A percentile compares a stretch with the other conserved stretches of the same genome.
Conservation (phyloP, 2,888 invertebrate species). For the Acronicta leporina region DNA sequence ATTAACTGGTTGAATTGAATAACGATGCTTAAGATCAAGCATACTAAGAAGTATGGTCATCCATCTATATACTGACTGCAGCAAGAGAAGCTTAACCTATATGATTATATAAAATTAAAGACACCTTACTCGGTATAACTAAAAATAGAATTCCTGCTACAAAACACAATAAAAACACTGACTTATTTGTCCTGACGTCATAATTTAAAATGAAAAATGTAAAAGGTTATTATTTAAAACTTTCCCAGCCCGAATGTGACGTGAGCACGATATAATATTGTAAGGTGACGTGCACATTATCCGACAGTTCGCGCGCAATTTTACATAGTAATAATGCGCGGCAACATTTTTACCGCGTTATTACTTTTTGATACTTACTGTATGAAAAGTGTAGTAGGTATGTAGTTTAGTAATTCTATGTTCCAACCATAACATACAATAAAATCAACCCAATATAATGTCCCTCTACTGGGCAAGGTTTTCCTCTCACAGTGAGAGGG, state of each 20-base stretch:
- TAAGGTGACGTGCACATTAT: slow-evolving; percentile 41
- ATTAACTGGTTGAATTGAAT: too few species aligned
- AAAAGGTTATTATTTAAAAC: slow-evolving; percentile 53
- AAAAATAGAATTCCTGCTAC: slow-evolving; percentile 8
- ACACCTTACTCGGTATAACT: neutral
- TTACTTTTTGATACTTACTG: neutral
- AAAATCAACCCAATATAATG: too few species aligned
- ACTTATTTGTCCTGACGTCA: slow-evolving; percentile 32
- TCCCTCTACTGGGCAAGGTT: too few species aligned
- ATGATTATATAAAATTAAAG: too few species aligned
- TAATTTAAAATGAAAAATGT: slow-evolving; percentile 56
- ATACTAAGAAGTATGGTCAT: too few species aligned
- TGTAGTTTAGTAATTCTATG: too few species aligned
- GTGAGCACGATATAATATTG: slow-evolving; percentile 42
- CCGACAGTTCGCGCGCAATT: slow-evolving; percentile 18
- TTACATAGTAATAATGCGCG: slow-evolving; percentile 15
- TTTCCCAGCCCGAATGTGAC: slow-evolving; percentile 40
- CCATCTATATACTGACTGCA: too few species aligned
- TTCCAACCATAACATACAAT: too few species aligned
- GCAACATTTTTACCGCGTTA: slow-evolving; percentile 12
- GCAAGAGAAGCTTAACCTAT: too few species aligned
- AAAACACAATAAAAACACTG: slow-evolving; percentile 22
- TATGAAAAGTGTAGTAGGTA: too few species aligned
- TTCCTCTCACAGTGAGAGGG: too few species aligned
- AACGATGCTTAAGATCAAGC: too few species aligned